phyloP scores from a whole-genome alignment of 2,888 invertebrate genomes.

The Polydesmus complanatus region DNA sequence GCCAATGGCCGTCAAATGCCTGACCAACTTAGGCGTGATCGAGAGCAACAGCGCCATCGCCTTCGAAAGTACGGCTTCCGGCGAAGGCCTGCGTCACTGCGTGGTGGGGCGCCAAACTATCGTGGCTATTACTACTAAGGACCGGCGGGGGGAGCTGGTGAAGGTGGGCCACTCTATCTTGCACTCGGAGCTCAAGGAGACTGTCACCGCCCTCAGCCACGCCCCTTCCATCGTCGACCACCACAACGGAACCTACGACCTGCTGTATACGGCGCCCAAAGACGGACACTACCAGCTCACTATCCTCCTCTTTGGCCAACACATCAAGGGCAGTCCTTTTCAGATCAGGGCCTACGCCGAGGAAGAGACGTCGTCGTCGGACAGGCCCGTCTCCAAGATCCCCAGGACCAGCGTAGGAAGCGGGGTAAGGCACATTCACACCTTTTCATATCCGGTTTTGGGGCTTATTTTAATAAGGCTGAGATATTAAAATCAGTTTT shows the following conservation, averaged over 20 bases:
- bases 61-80: conserved; percentile 32
- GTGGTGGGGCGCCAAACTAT: conserved; percentile 28
- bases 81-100: conserved; percentile 32
- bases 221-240: conserved; percentile 28
- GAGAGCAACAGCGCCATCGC: conserved; percentile 33
- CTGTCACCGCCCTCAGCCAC: conserved; percentile 23
- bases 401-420: conserved; percentile 29
- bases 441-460: too few relatives aligned
- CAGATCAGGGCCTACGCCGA: conserved; percentile 28
- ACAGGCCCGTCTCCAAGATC: conserved; percentile 27
- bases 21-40: conserved; percentile 29
- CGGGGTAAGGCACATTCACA: too few relatives aligned
- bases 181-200: conserved; percentile 26
- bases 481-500: too few relatives aligned
- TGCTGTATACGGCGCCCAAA: conserved; percentile 31
- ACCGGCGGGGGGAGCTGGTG: conserved; percentile 30
- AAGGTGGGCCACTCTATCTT: conserved; percentile 28
- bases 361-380: conserved; percentile 26
- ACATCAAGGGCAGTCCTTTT: conserved; percentile 36
- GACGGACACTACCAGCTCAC: conserved; percentile 32
- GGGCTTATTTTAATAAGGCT: too few relatives aligned
- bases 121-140: conserved; percentile 32
- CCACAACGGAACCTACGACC: conserved; percentile 32
- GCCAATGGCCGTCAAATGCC: conserved; percentile 25
- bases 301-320: conserved; percentile 33